Evolutionary conservation across 2,797 vertebrate genomes (phyloP), one percentile per base, ranked within the genome.

Genomic region (Acestrorhynchus altus): DNA sequence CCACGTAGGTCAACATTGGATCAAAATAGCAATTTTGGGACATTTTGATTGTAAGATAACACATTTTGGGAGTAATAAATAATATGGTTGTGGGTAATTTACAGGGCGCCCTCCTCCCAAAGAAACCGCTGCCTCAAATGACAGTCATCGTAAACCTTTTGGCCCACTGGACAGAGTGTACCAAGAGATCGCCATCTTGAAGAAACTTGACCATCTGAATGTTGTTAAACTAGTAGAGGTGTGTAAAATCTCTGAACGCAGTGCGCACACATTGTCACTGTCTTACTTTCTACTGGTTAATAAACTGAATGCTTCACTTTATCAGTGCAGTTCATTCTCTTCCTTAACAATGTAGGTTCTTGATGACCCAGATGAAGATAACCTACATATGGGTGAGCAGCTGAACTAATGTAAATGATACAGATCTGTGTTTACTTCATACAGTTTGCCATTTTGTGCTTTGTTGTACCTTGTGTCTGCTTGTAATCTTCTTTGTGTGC

Each of bases 171-270:
- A 98, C 20, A 93, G 89, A 64, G 88, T 96, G 16, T 98, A 98
- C 86, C 95, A 94, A 84, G 97, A 99, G 91, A 98, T 99, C 31
- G 97, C 97, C 86, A 99, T 99, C 87, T 87, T 99, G 60, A 98
- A 97, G 94, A 99, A 99, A 86, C 91, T 99, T 85, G 94, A 98
- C 87, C 98, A 99, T 11, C 77, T 93, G 83, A 98, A 99, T 63
- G 91, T 99, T 0, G 98, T 99, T 44, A 98, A 95, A 85, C 90
- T 99, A 85, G 93, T 98, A 7, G 98, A 99, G 95, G 98, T 98
- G 76, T 84, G 93, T 98, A 72, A 85, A 92, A 84, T 10, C 10
- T 13, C 6, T 51, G 16, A 46, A 13, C 54, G 59, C n/a, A 4
- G 20, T 24, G 12, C 12, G 40, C 9, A 49, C 8, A 28, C 26